A percentile compares a stretch with the other conserved stretches of the same genome.
Evolutionary conservation across 2,888 invertebrate genomes (phyloP).

Genomic region (Cremastinae sp.): DNA sequence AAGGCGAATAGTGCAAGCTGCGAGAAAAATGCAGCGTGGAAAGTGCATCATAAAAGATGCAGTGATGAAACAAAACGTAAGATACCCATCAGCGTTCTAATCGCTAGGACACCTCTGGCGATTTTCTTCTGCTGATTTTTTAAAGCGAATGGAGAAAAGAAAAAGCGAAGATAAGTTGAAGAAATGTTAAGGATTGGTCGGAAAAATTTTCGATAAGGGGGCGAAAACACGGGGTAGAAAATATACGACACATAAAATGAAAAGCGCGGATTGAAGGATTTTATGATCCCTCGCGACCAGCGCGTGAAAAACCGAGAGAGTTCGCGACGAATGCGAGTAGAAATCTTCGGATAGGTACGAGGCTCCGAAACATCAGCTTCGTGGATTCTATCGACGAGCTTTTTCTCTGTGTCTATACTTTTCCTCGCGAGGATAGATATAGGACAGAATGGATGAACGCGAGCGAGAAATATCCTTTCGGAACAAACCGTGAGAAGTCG

Average conservation of each 20-base stretch:
- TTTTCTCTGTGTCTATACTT: not conserved
- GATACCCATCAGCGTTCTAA: no score
- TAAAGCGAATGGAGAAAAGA: constrained; percentile 7
- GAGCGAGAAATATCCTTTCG: constrained; percentile 39
- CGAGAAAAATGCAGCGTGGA: no score
- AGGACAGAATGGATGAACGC: constrained; percentile 13
- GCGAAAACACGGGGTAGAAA: not conserved
- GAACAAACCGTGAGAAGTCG: constrained; percentile 38
- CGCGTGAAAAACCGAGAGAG: constrained; percentile 15
- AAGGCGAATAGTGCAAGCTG: no score
- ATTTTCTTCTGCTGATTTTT: constrained; percentile 24
- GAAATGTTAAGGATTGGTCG: no score
- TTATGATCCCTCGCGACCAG: constrained; percentile 27
- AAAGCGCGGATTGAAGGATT: constrained; percentile 43
- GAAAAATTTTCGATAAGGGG: no score
- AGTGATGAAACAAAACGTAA: no score
- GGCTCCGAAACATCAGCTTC: constrained; percentile 42
- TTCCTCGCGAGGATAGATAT: constrained; percentile 5
- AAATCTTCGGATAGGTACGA: constrained; percentile 44
- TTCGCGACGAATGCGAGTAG: constrained; percentile 44
- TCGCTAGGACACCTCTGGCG: not conserved
- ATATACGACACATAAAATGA: not conserved
- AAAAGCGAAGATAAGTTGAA: no score
- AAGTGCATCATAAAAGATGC: no score
- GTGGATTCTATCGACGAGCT: constrained; percentile 17